Percentiles rank a stretch among this genome's conserved stretches.
Conservation (phyloP, 30 jellyfish, hydroid and myxozoan genomes). For the Turritopsis dohrnii region DNA sequence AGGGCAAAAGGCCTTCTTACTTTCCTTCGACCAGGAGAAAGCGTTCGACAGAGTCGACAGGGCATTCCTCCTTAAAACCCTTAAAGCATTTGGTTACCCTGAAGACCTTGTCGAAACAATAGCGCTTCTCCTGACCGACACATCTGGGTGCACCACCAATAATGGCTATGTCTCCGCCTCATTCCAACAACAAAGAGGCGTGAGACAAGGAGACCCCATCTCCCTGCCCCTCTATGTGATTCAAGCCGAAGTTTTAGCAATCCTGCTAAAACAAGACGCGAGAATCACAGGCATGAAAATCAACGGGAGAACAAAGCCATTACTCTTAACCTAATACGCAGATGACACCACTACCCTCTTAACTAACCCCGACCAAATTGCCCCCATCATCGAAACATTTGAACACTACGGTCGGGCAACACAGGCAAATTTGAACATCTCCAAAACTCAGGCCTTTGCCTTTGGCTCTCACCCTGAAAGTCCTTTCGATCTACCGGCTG, state of each 20-base stretch:
- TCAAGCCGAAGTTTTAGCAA: too few species aligned
- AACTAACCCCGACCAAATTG: background rate
- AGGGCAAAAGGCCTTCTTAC: too few species aligned
- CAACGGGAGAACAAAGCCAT: background rate
- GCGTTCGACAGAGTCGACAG: constrained; percentile 3
- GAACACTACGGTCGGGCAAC: constrained; percentile 6
- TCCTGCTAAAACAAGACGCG: background rate
- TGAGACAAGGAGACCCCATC: background rate
- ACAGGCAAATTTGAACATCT: background rate
- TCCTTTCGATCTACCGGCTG: background rate
- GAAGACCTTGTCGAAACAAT: background rate
- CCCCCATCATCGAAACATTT: background rate
- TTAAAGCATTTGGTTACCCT: background rate
- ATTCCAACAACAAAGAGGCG: background rate
- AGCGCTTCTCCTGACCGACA: background rate
- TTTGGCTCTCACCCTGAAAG: background rate
- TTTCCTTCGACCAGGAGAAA: constrained; percentile 40
- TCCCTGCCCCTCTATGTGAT: background rate
- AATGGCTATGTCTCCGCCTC: background rate
- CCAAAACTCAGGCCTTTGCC: constrained; percentile 8
- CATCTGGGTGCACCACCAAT: background rate
- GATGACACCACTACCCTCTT: constrained; percentile 26
- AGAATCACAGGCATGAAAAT: background rate
- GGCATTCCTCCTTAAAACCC: background rate
- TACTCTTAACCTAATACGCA: constrained; percentile 14